phyloP scores from a whole-genome alignment of 2,113 vertebrate genomes.

The Neoarius graeffei region DNA sequence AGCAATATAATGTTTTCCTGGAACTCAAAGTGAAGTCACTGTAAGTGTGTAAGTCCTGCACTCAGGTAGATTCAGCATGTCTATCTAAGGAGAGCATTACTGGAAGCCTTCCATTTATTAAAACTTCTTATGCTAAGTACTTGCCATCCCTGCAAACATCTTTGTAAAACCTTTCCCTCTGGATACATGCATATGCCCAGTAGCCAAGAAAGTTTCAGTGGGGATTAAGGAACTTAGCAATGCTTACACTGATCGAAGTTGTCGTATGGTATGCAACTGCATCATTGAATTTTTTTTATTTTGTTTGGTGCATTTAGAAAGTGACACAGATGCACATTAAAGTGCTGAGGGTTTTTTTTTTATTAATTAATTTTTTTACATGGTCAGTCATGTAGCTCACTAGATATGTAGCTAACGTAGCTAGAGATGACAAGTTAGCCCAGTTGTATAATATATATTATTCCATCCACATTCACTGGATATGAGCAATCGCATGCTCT shows the following conservation, averaged over 20 bases:
- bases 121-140: conserved; percentile 44
- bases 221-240: not conserved
- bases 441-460: not conserved
- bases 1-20: conserved; percentile 5
- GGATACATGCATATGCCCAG: not conserved
- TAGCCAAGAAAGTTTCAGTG: not conserved
- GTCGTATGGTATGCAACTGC: not conserved
- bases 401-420: not conserved
- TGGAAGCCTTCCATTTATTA: conserved; percentile 23
- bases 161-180: not conserved
- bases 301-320: not conserved
- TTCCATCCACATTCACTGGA: too few species aligned
- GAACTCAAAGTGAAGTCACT: conserved; percentile 1
- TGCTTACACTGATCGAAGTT: not conserved
- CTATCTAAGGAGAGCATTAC: conserved; percentile 39
- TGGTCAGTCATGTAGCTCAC: not conserved
- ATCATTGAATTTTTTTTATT: not conserved
- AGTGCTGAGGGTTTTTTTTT: too few species aligned
- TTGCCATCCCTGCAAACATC: not conserved
- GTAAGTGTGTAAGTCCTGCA: not conserved
- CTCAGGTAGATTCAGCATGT: conserved; percentile 42
- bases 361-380: not conserved
- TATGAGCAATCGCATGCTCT: too few species aligned
- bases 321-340: not conserved
- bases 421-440: not conserved